Conservation (phyloP, 2,113 vertebrate genomes). For the Zapornia atra region DNA sequence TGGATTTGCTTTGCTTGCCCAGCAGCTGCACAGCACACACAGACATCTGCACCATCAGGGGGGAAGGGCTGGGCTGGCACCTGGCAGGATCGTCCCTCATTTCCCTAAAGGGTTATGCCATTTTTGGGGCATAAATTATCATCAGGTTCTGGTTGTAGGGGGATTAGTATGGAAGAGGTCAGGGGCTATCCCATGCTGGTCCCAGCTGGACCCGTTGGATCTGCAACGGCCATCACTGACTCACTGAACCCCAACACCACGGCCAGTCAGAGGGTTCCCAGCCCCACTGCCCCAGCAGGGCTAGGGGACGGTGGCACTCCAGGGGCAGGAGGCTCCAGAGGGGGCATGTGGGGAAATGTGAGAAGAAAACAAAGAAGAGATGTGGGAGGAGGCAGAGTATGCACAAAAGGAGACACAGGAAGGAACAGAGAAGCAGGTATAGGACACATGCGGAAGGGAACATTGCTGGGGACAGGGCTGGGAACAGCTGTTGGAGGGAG, state of each 20-base stretch:
- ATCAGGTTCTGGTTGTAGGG: neutral
- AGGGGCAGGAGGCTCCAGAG: neutral
- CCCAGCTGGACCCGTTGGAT: accelerated
- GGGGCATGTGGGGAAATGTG: neutral
- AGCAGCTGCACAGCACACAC: neutral
- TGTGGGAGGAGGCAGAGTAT: accelerated
- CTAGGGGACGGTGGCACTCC: neutral
- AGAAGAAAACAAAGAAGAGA: neutral
- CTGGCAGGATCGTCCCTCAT: neutral
- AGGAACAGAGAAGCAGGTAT: neutral
- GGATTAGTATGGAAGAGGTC: neutral
- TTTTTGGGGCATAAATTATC: neutral
- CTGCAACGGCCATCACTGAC: neutral
- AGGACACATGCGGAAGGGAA: neutral
- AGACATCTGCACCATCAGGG: neutral
- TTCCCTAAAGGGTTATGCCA: neutral
- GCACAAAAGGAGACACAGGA: neutral
- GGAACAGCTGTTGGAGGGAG: neutral
- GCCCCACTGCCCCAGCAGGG: neutral
- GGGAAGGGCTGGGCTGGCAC: neutral
- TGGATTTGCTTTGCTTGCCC: neutral
- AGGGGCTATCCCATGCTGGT: neutral
- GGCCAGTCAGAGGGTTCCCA: neutral
- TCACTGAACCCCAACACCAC: neutral
- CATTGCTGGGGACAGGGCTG: neutral